phyloP scores from a whole-genome alignment of 1,140 invertebrate species.

The Vollenhovia emeryi region DNA sequence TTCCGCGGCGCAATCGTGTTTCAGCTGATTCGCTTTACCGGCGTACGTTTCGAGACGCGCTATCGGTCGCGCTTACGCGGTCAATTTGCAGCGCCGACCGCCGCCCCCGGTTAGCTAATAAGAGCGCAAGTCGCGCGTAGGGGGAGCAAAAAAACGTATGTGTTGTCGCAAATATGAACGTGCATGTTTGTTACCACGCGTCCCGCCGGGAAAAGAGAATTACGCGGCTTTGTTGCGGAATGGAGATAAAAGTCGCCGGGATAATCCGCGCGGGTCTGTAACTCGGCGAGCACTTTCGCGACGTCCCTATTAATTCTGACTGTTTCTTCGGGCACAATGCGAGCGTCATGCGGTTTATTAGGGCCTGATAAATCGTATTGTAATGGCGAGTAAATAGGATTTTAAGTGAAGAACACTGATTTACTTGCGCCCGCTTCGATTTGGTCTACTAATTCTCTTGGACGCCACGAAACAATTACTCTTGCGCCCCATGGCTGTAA shows the following conservation, averaged over 20 bases:
- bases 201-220: slow-evolving; percentile 8
- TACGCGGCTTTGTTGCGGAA: slow-evolving; percentile 6
- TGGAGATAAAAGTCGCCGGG: slow-evolving; percentile 33
- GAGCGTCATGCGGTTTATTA: slow-evolving; percentile 26
- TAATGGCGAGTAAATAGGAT: slow-evolving; percentile 43
- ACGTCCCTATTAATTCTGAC: slow-evolving; percentile 22
- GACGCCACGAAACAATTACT: slow-evolving; percentile 57
- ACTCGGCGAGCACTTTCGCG: neutral
- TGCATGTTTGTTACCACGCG: neutral
- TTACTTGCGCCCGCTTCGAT: slow-evolving; percentile 41
- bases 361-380: slow-evolving; percentile 44
- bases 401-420: slow-evolving; percentile 52
- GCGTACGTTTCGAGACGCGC: neutral
- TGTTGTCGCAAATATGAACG: neutral
- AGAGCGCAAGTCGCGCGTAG: neutral
- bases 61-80: neutral
- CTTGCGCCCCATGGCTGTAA: slow-evolving; percentile 52
- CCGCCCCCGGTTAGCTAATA: neutral
- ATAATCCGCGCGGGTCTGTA: slow-evolving; percentile 11
- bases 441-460: slow-evolving; percentile 56
- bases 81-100: neutral
- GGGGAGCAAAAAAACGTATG: neutral
- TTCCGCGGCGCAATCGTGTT: slow-evolving; percentile 40
- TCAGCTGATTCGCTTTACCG: slow-evolving; percentile 12
- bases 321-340: slow-evolving; percentile 3